Conservation (phyloP, 2,113 vertebrate species). For the Callospermophilus lateralis region DNA sequence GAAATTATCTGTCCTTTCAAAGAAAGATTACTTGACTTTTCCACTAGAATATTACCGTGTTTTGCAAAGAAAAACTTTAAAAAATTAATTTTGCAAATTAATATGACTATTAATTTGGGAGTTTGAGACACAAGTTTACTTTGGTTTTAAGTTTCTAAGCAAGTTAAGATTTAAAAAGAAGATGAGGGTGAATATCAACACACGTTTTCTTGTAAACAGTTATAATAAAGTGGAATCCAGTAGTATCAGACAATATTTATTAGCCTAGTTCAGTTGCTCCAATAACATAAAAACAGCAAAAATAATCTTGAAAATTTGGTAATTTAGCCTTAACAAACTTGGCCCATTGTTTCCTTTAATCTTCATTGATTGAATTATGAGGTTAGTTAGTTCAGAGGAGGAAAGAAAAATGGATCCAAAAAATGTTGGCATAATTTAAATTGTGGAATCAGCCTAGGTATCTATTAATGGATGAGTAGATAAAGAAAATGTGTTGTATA, state of each 20-base stretch:
- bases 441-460: too few species aligned
- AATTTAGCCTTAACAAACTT: constrained; percentile 39
- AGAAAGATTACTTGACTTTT: too few species aligned
- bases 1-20: constrained; percentile 42
- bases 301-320: constrained; percentile 17
- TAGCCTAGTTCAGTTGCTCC: constrained; percentile 14
- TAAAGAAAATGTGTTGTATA: too few species aligned
- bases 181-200: background rate
- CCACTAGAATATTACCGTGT: too few species aligned
- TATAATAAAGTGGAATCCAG: background rate
- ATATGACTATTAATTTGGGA: constrained; percentile 7
- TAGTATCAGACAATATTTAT: constrained; percentile 9
- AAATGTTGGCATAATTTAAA: constrained; percentile 15
- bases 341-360: background rate
- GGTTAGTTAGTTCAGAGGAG: background rate
- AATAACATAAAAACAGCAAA: constrained; percentile 47
- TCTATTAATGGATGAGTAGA: too few species aligned
- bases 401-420: constrained; percentile 19
- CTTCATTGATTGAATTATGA: constrained; percentile 54
- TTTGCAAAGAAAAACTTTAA: too few species aligned
- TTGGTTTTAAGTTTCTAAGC: constrained; percentile 58
- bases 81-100: too few species aligned
- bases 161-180: constrained; percentile 9
- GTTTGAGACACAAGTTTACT: background rate
- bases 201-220: background rate